Conservation (phyloP, 2,888 invertebrate genomes). For the Ophraella communa region DNA sequence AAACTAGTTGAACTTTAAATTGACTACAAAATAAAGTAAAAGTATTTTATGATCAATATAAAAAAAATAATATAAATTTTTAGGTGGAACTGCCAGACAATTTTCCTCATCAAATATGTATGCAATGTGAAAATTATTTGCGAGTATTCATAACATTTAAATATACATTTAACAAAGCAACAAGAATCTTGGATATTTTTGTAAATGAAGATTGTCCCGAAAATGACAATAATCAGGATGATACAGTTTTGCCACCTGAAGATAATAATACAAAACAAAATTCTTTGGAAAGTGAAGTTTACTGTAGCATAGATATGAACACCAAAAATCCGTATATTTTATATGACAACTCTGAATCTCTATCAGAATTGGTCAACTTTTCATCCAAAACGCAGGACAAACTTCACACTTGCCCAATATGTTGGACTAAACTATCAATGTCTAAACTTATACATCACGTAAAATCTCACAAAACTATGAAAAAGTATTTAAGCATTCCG, state of each 20-base stretch:
- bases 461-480: constrained; percentile 47
- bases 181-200: neutral
- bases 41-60: neutral
- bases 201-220: neutral
- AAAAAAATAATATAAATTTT: constrained; percentile 4
- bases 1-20: neutral
- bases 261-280: neutral
- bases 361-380: neutral
- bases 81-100: constrained; percentile 1
- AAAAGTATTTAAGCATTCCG: constrained; percentile 47
- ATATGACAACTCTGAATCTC: neutral
- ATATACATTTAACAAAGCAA: neutral
- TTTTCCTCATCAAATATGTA: constrained; percentile 8
- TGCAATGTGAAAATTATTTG: constrained; percentile 3
- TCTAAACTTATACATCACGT: constrained; percentile 46
- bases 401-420: constrained; percentile 47
- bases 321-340: neutral
- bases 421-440: constrained; percentile 46
- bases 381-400: neutral
- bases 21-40: neutral
- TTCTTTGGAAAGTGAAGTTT: neutral
- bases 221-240: neutral
- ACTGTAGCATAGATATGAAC: neutral
- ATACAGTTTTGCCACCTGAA: neutral
- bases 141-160: neutral